Base-by-base conservation (phyloP, 2,113 vertebrate genomes). In the Clarias gariepinus region DNA sequence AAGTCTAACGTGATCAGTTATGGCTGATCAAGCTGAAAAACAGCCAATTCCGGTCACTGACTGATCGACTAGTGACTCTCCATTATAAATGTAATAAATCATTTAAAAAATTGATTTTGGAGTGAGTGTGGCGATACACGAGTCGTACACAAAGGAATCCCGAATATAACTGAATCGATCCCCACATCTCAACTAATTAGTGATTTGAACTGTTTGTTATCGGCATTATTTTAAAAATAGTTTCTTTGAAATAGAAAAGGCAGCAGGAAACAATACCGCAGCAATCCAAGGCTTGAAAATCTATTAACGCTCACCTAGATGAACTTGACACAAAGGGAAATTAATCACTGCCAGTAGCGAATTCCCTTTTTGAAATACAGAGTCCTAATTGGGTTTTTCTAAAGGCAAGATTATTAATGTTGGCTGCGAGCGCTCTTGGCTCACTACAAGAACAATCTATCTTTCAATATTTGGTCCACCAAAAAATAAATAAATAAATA, bases 381-480 rank as follows among this genome's bases (percentile, higher is more conserved):
- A 2, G 9, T 28, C 6, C 25, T 55, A 77, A 77, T 55, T 55
- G 25, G 11, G 11, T 52, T 36, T 23, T 80, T 36, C 11, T 61
- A 80, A 60, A 61, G 55, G 28, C 53, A 80, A 80, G 28, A 41
- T 81, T 36, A 80, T 60, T 60, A 80, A 80, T 80, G 77, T 33
- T 60, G 3, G 18, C 55, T 58, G 18, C 5, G 28, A 33, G 28
- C 0, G 16, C n/a, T 60, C 28, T 57, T 60, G 28, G 77, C 53
- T 30, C 10, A 2, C 76, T 30, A n/a, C 52, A 57, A 78, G n/a
- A 78, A 78, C 18, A 73, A 41, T 57, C 69, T 30, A 58, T 28
- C 1, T 1, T 2, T 33, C 9, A 52, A 78, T 79, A 21, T 19
- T 30, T 57, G 15, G 25, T 76, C 23, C n/a, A 76, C 21, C 18